Evolutionary conservation across 2,888 invertebrate genomes (phyloP), one percentile per base, ranked within the genome.

Genomic region (Cryptocephalus primarius): DNA sequence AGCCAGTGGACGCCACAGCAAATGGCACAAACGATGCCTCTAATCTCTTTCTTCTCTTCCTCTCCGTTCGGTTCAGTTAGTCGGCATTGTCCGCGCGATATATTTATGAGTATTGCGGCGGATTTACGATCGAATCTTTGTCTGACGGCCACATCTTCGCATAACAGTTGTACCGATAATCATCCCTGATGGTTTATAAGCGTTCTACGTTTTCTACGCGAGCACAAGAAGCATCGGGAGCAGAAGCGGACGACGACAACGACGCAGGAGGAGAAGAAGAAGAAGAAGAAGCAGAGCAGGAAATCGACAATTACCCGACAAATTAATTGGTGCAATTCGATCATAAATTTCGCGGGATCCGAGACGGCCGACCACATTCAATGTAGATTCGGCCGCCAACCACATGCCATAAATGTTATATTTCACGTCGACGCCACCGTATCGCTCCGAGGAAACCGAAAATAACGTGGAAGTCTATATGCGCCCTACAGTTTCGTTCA

Each of bases 301-400:
- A 66, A 66, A 59, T 60, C 58, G 53, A 61, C 64, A 64, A 66
- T 65, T 65, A 64, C 62, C 63, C 52, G 64, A 64, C 63, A 65
- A 66, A 66, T 65, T 66, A 66, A 66, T 65, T 64, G 66, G 61
- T 62, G 60, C 62, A 58, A 62, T 64, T 60, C 62, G 56, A 51
- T 56, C 56, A 63, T 64, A 65, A 65, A 65, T 63, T 63, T 60
- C 57, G 46, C 31, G 33, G 32, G 41, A 36, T 44, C 43, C 40
- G 43, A 45, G 49, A 45, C 47, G 36, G 42, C 8, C 43, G 42
- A 45, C 51, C 52, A 59, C 62, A 64, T 66, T 66, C 63, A 64
- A 64, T 66, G 36, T 6, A 36, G 36, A 36, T 36, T 36, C 12
- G 36, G n/a, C 6, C 4, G 11, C 36, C 36, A 36, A 36, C 22